These are phyloP conservation scores for Eristalinus aeneus DNA, from an alignment of 2,888 invertebrate genomes.

Conservation along the genomic window DNA sequence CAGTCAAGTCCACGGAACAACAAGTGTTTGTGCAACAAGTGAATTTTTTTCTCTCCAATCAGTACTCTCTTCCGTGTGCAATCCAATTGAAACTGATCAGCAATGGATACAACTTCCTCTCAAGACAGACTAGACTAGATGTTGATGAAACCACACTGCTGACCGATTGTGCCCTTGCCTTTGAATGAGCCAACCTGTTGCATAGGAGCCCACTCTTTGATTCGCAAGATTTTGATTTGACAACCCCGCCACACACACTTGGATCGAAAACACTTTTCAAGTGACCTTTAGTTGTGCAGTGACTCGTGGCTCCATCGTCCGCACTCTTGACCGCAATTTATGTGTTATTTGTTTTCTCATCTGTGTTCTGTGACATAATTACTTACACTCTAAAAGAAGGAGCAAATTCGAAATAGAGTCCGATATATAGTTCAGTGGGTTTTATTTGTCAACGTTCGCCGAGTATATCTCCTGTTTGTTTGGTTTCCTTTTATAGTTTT, in stretches of 20 bases:
- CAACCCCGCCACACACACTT: not conserved
- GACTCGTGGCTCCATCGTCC: not conserved
- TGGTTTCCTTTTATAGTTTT: slow-evolving; percentile 16
- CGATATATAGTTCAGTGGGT: slow-evolving; percentile 23
- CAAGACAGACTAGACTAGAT: slow-evolving; percentile 23
- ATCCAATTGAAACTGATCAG: not conserved
- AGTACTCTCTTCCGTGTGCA: slow-evolving; percentile 11
- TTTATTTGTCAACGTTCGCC: not conserved
- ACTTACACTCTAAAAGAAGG: not conserved
- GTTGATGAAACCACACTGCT: slow-evolving; percentile 28
- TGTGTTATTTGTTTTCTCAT: not conserved
- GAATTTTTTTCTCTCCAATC: slow-evolving; percentile 9
- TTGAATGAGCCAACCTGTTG: slow-evolving; percentile 10
- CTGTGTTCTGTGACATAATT: slow-evolving; percentile 56
- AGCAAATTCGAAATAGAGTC: slow-evolving; percentile 31
- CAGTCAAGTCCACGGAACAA: slow-evolving; percentile 10
- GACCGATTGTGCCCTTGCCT: not conserved
- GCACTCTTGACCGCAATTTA: slow-evolving; percentile 46
- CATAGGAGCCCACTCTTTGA: not conserved
- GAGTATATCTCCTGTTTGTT: not conserved
- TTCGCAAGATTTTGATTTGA: slow-evolving; percentile 5
- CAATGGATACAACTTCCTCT: slow-evolving; percentile 28
- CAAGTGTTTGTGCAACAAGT: slow-evolving; percentile 63
- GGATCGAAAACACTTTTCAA: slow-evolving; percentile 30
- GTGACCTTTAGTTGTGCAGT: slow-evolving; percentile 42